Conservation (phyloP, 2,888 invertebrate species). For the Melanostoma mellinum region DNA sequence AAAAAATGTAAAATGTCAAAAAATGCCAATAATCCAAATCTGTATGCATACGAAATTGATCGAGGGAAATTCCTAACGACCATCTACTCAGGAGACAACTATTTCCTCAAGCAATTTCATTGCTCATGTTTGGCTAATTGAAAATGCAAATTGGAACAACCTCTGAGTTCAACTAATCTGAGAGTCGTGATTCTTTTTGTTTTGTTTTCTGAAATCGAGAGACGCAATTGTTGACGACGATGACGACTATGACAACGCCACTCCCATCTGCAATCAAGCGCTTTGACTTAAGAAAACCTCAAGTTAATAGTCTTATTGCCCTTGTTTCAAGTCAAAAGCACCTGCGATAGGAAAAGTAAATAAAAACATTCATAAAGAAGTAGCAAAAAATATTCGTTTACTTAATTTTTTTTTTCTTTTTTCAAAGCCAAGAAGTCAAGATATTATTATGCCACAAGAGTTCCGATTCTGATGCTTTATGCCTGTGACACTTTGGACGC, state of each 20-base stretch:
- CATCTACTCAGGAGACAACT: conserved; percentile 50
- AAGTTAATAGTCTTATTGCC: conserved; percentile 18
- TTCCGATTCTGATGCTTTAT: conserved; percentile 57
- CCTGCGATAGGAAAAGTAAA: conserved; percentile 8
- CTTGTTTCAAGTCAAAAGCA: conserved; percentile 41
- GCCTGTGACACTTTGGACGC: conserved; percentile 57
- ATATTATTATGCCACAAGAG: conserved; percentile 60
- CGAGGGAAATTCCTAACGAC: conserved; percentile 46
- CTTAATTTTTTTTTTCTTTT: neutral
- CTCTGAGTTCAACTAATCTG: conserved; percentile 35
- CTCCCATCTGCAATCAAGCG: conserved; percentile 37
- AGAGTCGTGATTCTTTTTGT: conserved; percentile 56
- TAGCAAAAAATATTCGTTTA: conserved; percentile 8
- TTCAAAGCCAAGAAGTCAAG: conserved; percentile 29
- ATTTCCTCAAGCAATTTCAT: conserved; percentile 50
- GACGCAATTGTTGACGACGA: conserved; percentile 11
- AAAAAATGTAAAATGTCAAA: too few relatives aligned
- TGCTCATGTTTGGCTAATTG: conserved; percentile 31
- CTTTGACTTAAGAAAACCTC: conserved; percentile 12
- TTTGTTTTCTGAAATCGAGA: conserved; percentile 2
- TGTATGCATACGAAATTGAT: conserved; percentile 5
- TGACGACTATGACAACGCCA: conserved; percentile 7
- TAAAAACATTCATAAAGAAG: conserved; percentile 20
- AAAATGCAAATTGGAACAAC: conserved; percentile 59
- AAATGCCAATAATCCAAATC: too few relatives aligned